Evolutionary conservation across 2,113 vertebrate species (phyloP), one percentile per base, ranked within the genome.

Genomic region (Halcyon malimbica): DNA sequence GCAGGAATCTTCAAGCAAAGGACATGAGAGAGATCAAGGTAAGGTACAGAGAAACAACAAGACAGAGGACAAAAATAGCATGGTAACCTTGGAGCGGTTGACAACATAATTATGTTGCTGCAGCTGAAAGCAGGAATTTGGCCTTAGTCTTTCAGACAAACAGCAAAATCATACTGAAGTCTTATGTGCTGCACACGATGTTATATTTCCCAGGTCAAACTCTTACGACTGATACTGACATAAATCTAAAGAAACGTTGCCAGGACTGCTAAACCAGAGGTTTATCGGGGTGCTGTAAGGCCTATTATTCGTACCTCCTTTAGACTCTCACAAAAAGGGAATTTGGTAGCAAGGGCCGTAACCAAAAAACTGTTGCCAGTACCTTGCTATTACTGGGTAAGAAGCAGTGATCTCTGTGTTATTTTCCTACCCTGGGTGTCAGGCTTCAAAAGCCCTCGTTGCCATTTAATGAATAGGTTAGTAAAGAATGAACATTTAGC

Each of bases 101-200:
- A 89, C 65, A 88, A n/a, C 24, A 37, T 84, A 89, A 90, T 83
- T 81, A 75, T 51, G 44, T 70, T 13, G 3, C 44, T 14, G 5
- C 62, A 57, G 29, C 18, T 20, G 6, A 83, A 84, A 80, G 20
- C 48, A 84, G 42, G 60, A 73, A 53, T 87, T 68, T 64, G 35
- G 13, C 57, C 37, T 54, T 71, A 51, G 60, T 82, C 68, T 76
- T 76, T 70, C 35, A 76, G 33, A 39, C 26, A 62, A 93, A 77
- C 24, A 63, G 56, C 39, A 75, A 42, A 75, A 75, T 83, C 50
- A n/a, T 33, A 20, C 37, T 39, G 0, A 60, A 56, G 23, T 46
- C 39, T 35, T 64, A 21, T 0, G 1, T 62, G 29, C 53, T 90
- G 17, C 44, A 28, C 1, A 2, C 62, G 79, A 44, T 0, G 2